Percentiles rank a stretch among this genome's conserved stretches.
These are phyloP conservation scores for Loripinus fragilis DNA, from an alignment of 2,888 invertebrate genomes.

Conservation along the genomic window DNA sequence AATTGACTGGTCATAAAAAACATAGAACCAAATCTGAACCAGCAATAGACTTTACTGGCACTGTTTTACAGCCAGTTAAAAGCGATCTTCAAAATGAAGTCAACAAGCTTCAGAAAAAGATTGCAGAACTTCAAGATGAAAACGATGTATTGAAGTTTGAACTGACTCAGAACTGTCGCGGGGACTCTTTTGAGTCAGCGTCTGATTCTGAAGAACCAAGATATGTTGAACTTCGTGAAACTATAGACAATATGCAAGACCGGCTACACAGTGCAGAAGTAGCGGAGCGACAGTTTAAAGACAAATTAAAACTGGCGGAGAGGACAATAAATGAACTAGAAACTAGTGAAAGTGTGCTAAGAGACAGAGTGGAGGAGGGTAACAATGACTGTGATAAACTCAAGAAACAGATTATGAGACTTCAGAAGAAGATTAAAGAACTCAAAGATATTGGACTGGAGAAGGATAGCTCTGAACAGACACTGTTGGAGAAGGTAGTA, in stretches of 20 bases:
- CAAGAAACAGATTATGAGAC: conserved; percentile 67
- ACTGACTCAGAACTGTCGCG: conserved; percentile 56
- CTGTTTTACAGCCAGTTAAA: conserved; percentile 18
- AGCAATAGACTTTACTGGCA: conserved; percentile 9
- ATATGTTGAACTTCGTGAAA: conserved; percentile 69
- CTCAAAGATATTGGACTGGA: conserved; percentile 73
- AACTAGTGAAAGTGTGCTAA: conserved; percentile 65
- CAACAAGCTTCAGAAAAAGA: conserved; percentile 56
- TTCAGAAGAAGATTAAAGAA: conserved; percentile 72
- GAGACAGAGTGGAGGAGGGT: conserved; percentile 72
- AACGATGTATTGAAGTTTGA: conserved; percentile 65
- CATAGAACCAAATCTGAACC: conserved; percentile 15
- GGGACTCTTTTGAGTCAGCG: conserved; percentile 52
- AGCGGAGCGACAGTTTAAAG: conserved; percentile 69
- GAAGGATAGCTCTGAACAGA: conserved; percentile 71
- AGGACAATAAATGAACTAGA: conserved; percentile 76
- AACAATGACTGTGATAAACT: conserved; percentile 66
- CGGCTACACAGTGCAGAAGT: conserved; percentile 68
- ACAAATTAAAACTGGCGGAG: conserved; percentile 75
- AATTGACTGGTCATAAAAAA: conserved; percentile 14
- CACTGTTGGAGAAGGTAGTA: conserved; percentile 74
- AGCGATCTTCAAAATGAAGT: conserved; percentile 46
- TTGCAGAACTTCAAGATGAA: conserved; percentile 63
- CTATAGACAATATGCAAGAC: conserved; percentile 73
- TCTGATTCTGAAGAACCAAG: conserved; percentile 60